Base-by-base conservation (phyloP, 2,888 invertebrate genomes). In the Cephus spinipes region DNA sequence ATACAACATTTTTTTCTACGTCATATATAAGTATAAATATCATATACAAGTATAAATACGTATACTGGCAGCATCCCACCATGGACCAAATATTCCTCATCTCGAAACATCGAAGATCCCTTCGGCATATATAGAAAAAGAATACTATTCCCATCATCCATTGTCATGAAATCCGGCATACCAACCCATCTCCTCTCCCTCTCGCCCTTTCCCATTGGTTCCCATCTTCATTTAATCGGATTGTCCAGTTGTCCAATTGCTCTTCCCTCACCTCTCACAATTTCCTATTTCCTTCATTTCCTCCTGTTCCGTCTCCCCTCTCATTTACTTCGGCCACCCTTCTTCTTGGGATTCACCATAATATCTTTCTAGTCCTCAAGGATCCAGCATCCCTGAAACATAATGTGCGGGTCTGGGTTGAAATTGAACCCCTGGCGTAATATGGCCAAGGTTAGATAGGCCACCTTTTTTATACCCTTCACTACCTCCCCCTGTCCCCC, bases 381-480 rank as follows among this genome's bases (percentile, higher is more conserved):
- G 31, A 71, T 33, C 71, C 31, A 30, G 32, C 12, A 71, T 12
- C 71, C 32, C 71, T 12, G 30, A 30, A 71, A 31, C 71, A 32
- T 71, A 71, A 71, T 71, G 71, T 31, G 71, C 15, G 71, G 71
- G 71, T 71, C 71, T 12, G 15, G 71, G 71, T 55, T 74, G 74
- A 74, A 32, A 74, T 74, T 74, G 71, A 71, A 71, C 71, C 71
- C 32, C 31, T 31, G 31, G 12, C 32, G 71, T 32, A 71, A 71
- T 71, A 71, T 71, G 31, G 31, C 71, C 71, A 71, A 31, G 71
- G 31, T 32, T 71, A 31, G 71, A 71, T 71, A 31, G 32, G 23
- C 33, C 33, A 31, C 71, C 33, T 71, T 33, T 30, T 71, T 71
- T 31, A 71, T 71, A 32, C 30, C 33, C 71, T 12, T 71, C 30